Evolutionary conservation across 2,797 vertebrate genomes (phyloP).

Genomic region (Monodelphis domestica): DNA sequence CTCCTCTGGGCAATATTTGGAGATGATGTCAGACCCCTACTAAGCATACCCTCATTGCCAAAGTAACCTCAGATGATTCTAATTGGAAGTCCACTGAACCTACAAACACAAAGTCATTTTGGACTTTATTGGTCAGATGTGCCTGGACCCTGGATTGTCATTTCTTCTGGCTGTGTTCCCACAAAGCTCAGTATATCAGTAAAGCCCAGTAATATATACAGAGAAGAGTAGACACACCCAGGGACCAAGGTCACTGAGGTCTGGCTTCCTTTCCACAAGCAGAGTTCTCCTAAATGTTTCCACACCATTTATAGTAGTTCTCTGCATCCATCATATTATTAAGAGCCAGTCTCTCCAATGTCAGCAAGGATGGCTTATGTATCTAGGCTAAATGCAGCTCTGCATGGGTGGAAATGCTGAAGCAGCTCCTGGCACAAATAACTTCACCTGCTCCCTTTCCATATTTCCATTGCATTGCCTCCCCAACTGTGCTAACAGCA

Average conservation of each 20-base stretch:
- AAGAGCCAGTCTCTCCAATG: background rate
- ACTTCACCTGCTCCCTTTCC: background rate
- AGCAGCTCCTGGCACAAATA: background rate
- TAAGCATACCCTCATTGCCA: background rate
- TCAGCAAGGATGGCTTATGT: background rate
- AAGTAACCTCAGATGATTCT: too few relatives aligned
- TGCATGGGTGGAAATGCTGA: background rate
- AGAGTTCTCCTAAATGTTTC: background rate
- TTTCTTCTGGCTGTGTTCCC: background rate
- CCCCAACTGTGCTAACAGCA: background rate
- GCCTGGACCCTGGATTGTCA: background rate
- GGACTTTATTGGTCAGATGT: background rate
- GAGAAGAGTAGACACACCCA: background rate
- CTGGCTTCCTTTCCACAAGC: background rate
- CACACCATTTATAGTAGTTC: background rate
- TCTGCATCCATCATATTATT: background rate
- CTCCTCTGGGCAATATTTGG: background rate
- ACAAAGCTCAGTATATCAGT: background rate
- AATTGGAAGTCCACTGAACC: background rate
- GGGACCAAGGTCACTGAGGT: background rate
- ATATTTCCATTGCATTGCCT: background rate
- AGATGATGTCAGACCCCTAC: background rate
- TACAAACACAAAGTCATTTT: background rate
- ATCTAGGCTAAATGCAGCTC: background rate
- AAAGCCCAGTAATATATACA: background rate